Evolutionary conservation across 2,888 invertebrate genomes (phyloP), one percentile per base, ranked within the genome.

Genomic region (Netelia fuscicornis): DNA sequence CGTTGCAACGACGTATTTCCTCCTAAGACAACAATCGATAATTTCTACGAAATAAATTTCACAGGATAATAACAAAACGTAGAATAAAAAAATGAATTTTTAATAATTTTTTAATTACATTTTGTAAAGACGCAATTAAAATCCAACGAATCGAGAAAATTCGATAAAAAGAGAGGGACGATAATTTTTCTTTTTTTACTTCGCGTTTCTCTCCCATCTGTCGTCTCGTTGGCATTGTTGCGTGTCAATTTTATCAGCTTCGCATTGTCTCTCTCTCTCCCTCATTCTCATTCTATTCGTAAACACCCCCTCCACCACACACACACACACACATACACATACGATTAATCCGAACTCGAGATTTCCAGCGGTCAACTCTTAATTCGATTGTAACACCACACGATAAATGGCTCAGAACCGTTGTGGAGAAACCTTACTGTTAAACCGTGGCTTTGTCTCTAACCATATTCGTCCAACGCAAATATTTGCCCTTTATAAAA

Each of bases 351-450:
- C 48, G 11, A 48, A 13, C 11, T 48, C 11, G 11, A 48, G 48
- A 48, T 48, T 48, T 10, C 48, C 13, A 48, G 48, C 48, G 48
- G 48, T 48, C 48, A 11, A 48, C 13, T 48, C 48, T 48, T 48
- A 48, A 48, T 48, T 48, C 48, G 48, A 62, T 62, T 25, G 62
- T 62, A 62, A 62, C 62, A 25, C 20, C 25, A 11, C 30, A 3
- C 62, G 62, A 62, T 62, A 62, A 62, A 30, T 62, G 25, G 62
- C 62, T 62, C 62, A 25, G 3, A 25, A 62, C 30, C 20, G 11
- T 25, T 23, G 23, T 23, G 23, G 62, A 30, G 62, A 62, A 62
- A 62, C 62, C 62, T 48, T 48, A 48, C 3, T 48, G 48, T 13
- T 13, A 48, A 48, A 48, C 10, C 48, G 2, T 10, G 0, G 13